These are phyloP conservation scores for Gambusia affinis DNA, from an alignment of 2,113 vertebrate genomes.

Conservation along the genomic window DNA sequence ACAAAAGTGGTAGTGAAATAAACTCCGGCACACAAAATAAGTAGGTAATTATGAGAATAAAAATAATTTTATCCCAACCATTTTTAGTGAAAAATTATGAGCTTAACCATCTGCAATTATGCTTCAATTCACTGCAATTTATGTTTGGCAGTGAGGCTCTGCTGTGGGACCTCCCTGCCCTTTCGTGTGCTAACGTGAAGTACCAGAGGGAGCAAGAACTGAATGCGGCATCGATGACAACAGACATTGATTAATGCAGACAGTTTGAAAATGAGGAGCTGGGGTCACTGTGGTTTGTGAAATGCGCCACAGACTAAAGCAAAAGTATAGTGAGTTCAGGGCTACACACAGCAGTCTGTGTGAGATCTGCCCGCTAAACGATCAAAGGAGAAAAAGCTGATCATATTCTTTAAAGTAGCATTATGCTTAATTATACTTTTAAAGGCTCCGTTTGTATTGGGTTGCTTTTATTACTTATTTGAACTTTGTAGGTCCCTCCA, in stretches of 20 bases:
- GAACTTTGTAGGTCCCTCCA: not conserved
- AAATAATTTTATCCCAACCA: not conserved
- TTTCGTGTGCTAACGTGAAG: not conserved
- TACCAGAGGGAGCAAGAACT: not conserved
- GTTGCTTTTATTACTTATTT: not conserved
- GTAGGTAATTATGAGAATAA: slow-evolving; percentile 1
- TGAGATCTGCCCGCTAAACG: not conserved
- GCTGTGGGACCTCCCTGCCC: not conserved
- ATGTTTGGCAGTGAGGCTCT: not conserved
- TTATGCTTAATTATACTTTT: not conserved
- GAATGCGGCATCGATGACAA: slow-evolving; percentile 9
- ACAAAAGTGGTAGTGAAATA: not conserved
- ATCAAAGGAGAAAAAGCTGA: not conserved
- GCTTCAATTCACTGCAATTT: slow-evolving; percentile 1
- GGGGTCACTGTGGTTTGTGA: not conserved
- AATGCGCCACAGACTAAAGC: not conserved
- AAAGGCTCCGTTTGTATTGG: not conserved
- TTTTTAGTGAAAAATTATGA: slow-evolving; percentile 8
- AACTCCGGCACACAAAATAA: not conserved
- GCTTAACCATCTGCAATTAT: slow-evolving; percentile 5
- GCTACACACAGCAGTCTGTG: not conserved
- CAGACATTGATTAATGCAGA: slow-evolving; percentile 13
- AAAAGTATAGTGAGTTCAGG: not conserved
- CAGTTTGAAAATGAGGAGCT: slow-evolving; percentile 18
- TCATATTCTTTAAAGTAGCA: not conserved